A percentile compares a stretch with the other conserved stretches of the same genome.
phyloP scores from a whole-genome alignment of 1,140 invertebrate species.

The Drosophila kurseongensis region DNA sequence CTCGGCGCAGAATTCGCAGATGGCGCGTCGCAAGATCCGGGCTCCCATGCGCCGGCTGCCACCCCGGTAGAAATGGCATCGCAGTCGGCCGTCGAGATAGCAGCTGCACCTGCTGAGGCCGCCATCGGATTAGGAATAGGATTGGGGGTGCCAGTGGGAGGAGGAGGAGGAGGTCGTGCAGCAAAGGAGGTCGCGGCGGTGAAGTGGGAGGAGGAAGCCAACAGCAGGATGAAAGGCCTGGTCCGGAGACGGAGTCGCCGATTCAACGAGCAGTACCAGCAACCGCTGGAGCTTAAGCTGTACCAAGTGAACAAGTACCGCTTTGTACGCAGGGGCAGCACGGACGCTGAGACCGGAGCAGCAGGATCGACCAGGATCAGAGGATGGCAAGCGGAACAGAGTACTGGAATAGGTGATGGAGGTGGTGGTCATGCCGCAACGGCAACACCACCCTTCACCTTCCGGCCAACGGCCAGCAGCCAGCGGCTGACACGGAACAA shows the following conservation, averaged over 20 bases:
- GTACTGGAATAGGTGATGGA: background rate
- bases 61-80: conserved; percentile 70
- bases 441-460: background rate
- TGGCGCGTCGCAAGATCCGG: conserved; percentile 60
- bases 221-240: background rate
- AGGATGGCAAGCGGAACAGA: background rate
- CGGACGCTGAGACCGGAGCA: background rate
- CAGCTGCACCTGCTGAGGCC: conserved; percentile 19
- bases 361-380: background rate
- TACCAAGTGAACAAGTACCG: conserved; percentile 40
- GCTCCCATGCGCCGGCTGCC: conserved; percentile 55
- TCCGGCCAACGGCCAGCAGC: background rate
- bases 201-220: background rate
- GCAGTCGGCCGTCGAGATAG: conserved; percentile 38
- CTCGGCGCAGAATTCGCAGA: conserved; percentile 50
- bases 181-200: background rate
- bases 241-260: background rate
- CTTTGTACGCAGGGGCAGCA: conserved; percentile 36
- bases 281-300: conserved; percentile 21
- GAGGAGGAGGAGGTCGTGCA: background rate
- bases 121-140: conserved; percentile 2
- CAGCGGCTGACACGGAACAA: background rate
- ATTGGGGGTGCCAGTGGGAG: background rate
- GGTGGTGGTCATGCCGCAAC: background rate
- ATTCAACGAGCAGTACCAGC: conserved; percentile 7